Evolutionary conservation across 2,888 invertebrate species (phyloP).

Genomic region (Metellina segmentata): DNA sequence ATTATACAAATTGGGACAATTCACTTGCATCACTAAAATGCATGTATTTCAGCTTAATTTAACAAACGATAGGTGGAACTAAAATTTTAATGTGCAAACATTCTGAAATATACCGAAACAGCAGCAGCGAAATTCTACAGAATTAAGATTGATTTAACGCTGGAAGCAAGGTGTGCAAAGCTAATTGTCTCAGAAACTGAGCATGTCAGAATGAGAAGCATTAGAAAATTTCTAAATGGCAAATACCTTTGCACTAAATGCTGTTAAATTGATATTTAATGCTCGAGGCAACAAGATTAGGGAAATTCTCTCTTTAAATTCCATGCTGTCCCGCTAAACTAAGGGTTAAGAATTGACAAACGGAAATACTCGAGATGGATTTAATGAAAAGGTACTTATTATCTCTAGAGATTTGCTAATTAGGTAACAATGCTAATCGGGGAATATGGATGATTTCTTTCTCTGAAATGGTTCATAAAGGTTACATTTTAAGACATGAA

Average conservation of each 20-base stretch:
- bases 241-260: neutral
- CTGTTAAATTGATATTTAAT: conserved; percentile 1
- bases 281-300: neutral
- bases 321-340: neutral
- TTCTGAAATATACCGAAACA: no score
- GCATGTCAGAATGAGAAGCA: neutral
- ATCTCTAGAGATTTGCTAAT: neutral
- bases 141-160: neutral
- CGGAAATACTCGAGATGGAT: neutral
- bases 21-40: no score
- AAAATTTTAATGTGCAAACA: no score
- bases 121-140: no score
- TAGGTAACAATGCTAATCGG: neutral
- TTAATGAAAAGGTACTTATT: neutral
- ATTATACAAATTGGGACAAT: no score
- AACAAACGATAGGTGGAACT: no score
- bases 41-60: no score
- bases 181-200: neutral
- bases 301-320: neutral
- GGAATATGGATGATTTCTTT: no score
- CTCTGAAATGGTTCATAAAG: no score
- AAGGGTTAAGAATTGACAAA: conserved; percentile 1
- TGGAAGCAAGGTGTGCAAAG: neutral
- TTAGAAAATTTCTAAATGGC: neutral
- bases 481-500: no score